These are phyloP conservation scores for Trematocara unimaculatum DNA, from an alignment of 2,113 vertebrate genomes.

Conservation along the genomic window DNA sequence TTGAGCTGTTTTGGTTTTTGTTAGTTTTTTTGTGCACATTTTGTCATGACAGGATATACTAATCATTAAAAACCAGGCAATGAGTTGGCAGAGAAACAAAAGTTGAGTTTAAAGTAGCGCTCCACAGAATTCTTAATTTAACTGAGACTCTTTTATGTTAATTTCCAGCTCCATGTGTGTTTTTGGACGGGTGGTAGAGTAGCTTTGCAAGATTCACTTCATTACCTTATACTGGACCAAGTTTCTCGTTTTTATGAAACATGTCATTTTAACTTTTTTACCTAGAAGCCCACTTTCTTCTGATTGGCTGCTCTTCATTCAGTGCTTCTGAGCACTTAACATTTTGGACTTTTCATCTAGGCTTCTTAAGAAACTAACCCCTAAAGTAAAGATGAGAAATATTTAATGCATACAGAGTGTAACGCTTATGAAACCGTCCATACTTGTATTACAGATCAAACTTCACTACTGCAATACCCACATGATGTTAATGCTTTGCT, in stretches of 20 bases:
- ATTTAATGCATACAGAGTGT: not conserved
- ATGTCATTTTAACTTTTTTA: not conserved
- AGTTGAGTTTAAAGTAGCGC: not conserved
- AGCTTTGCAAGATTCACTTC: not conserved
- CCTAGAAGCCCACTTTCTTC: not conserved
- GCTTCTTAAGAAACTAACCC: not conserved
- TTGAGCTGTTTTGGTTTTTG: not conserved
- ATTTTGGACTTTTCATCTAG: not conserved
- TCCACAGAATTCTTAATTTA: not conserved
- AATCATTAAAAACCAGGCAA: not conserved
- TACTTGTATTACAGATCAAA: not conserved
- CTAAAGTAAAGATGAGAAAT: not conserved
- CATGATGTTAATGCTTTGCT: not conserved
- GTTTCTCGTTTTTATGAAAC: rapidly evolving
- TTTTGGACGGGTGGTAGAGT: not conserved
- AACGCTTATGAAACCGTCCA: not conserved
- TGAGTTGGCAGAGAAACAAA: not conserved
- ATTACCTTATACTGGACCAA: not conserved
- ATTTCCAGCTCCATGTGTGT: not conserved
- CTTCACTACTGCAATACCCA: not conserved
- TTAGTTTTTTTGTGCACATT: not conserved
- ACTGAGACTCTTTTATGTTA: not conserved
- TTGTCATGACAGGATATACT: rapidly evolving
- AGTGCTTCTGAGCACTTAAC: not conserved
- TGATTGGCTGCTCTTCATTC: not conserved